Evolutionary conservation across 2,888 invertebrate species (phyloP).

Genomic region (Caenorhabditis sp.): DNA sequence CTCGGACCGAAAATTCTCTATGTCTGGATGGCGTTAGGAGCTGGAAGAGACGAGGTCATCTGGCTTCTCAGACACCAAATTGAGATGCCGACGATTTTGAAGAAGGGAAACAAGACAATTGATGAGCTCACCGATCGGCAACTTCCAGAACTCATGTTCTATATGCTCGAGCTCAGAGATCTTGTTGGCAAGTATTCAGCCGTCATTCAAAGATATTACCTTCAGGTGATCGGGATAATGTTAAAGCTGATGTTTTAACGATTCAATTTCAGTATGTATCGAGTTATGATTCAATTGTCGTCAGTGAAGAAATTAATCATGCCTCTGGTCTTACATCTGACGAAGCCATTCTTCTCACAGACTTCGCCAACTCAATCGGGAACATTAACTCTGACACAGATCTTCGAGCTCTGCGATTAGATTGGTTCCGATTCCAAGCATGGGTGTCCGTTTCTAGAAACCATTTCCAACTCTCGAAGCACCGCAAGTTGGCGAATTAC

Average conservation of each 20-base stretch:
- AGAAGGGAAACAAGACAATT: conserved; percentile 85
- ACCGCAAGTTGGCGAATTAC: conserved; percentile 90
- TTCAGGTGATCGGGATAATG: conserved; percentile 49
- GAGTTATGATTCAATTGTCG: conserved; percentile 94
- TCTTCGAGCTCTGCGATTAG: conserved; percentile 94
- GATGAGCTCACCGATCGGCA: conserved; percentile 86
- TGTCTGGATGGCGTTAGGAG: conserved; percentile 96
- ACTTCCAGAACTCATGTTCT: conserved; percentile 96
- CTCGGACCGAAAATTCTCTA: conserved; percentile 95
- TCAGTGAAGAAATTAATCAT: conserved; percentile 87
- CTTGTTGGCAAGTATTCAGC: conserved; percentile 93
- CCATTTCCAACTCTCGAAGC: conserved; percentile 88
- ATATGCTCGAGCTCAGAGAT: conserved; percentile 95
- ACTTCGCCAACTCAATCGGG: conserved; percentile 71
- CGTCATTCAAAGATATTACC: conserved; percentile 90
- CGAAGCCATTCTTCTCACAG: conserved; percentile 78
- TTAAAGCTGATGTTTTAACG: too few relatives aligned
- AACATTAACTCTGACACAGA: conserved; percentile 86
- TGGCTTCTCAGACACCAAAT: conserved; percentile 97
- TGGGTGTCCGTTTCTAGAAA: conserved; percentile 92
- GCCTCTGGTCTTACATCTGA: conserved; percentile 70
- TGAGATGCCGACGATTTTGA: conserved; percentile 92
- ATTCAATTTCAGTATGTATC: conserved; percentile 90
- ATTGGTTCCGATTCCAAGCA: conserved; percentile 98
- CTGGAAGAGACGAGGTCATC: conserved; percentile 93